Evolutionary conservation across 2,797 vertebrate species (phyloP), one percentile per base, ranked within the genome.

Genomic region (Acanthis flammea): DNA sequence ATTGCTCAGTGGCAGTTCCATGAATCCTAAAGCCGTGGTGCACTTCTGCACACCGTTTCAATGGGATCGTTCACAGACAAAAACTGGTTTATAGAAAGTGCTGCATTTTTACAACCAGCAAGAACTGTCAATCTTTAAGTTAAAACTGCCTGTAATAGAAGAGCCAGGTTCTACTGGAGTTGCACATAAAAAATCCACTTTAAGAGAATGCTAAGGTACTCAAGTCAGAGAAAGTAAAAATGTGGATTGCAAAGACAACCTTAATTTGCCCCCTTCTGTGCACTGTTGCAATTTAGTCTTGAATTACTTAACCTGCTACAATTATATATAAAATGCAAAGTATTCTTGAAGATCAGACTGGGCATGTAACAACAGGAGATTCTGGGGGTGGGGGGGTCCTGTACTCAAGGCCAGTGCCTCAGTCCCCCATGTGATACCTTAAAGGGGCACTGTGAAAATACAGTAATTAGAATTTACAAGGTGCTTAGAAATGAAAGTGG

Each of bases 381-480:
- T 70, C n/a, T 61, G 79, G 28, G 79, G 75, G 19, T 4, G 75
- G 65, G 41, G 41, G 79, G 35, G 45, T 90, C 53, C 66, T 83
- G 79, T 70, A 65, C 58, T 51, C 42, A 67, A 86, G 79, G 91
- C 88, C 5, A 0, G 39, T 86, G 62, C 39, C 85, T 90, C 90
- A 55, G 75, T 80, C 72, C 79, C 87, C 62, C 47, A 72, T 62
- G 70, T 51, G 72, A 94, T 35, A 86, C 39, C 93, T 95, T 94
- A 83, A 81, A 92, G 95, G 93, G 62, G 54, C 70, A 86, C 51
- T 28, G 70, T 48, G 70, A 90, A 95, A 91, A 95, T 81, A 94
- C 55, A 88, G 92, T 96, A 95, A 96, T 95, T 95, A 90, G 93
- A 94, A 95, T 84, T 90, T 95, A 96, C 94, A 96, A 91, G 93